Evolutionary conservation across 1,140 invertebrate genomes (phyloP).

Genomic region (Eueides isabella): DNA sequence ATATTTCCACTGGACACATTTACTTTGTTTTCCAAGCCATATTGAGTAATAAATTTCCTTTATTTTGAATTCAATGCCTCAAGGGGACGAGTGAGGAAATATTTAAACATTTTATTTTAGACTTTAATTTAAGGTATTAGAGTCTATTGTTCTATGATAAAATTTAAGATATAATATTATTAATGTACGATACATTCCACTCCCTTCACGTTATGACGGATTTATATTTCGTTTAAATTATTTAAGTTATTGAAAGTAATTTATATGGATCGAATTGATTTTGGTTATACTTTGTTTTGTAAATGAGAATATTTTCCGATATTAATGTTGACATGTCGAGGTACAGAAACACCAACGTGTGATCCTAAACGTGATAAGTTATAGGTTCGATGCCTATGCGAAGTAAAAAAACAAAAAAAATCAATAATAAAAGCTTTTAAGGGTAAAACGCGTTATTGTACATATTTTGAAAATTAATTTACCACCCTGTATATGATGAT

Average conservation of each 20-base stretch:
- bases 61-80: constrained; percentile 46
- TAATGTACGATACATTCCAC: neutral
- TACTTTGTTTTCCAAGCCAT: constrained; percentile 45
- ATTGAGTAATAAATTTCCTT: constrained; percentile 46
- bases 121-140: neutral
- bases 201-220: constrained; percentile 12
- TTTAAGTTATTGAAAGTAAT: neutral
- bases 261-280: neutral
- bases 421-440: too few species aligned
- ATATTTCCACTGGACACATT: constrained; percentile 32
- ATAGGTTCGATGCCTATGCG: too few species aligned
- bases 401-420: too few species aligned
- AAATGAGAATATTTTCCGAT: neutral
- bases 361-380: too few species aligned
- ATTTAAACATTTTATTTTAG: neutral
- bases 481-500: too few species aligned
- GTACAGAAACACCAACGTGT: too few species aligned
- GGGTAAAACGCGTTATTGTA: too few species aligned
- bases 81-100: constrained; percentile 28
- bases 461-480: too few species aligned
- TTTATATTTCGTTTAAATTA: constrained; percentile 16
- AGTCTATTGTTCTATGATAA: constrained; percentile 9
- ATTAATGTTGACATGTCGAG: neutral
- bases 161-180: neutral
- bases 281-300: neutral